phyloP scores from a whole-genome alignment of 2,797 vertebrate species.

The Tinamus major region DNA sequence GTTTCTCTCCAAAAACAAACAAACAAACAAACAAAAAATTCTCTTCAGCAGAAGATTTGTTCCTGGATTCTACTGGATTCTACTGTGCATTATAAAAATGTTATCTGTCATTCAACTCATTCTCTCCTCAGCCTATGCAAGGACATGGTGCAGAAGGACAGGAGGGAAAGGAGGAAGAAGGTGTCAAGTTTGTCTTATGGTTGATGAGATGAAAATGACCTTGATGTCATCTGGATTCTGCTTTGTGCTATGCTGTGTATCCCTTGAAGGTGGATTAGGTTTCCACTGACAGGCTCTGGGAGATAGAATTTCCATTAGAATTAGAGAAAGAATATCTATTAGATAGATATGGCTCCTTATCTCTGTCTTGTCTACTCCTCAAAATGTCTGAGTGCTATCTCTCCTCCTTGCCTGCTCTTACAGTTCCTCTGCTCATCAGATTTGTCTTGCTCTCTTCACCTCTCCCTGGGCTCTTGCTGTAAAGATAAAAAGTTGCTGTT shows the following conservation, averaged over 20 bases:
- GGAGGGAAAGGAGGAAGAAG: background rate
- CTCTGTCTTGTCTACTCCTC: slow-evolving; percentile 1
- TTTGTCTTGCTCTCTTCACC: slow-evolving; percentile 57
- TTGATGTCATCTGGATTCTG: slow-evolving; percentile 1
- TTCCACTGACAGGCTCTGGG: slow-evolving; percentile 41
- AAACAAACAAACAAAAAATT: background rate
- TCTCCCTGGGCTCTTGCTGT: slow-evolving; percentile 45
- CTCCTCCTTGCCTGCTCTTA: slow-evolving; percentile 32
- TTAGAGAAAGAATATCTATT: slow-evolving; percentile 56
- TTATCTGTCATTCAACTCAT: background rate
- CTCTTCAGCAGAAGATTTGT: background rate
- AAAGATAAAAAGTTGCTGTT: slow-evolving; percentile 52
- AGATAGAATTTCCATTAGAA: slow-evolving; percentile 65
- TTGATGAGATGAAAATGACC: slow-evolving; percentile 40
- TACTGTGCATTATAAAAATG: background rate
- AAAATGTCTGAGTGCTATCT: slow-evolving; percentile 31
- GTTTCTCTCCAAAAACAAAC: background rate
- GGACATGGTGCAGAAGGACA: background rate
- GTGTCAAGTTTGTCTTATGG: background rate
- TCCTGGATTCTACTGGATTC: background rate
- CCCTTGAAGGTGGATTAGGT: slow-evolving; percentile 42
- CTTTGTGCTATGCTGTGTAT: background rate
- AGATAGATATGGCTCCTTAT: slow-evolving; percentile 61
- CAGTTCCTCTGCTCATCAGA: background rate
- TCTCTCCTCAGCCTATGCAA: background rate